Conservation (phyloP, 2,888 invertebrate genomes). For the Vannuccia rotundouncinata region DNA sequence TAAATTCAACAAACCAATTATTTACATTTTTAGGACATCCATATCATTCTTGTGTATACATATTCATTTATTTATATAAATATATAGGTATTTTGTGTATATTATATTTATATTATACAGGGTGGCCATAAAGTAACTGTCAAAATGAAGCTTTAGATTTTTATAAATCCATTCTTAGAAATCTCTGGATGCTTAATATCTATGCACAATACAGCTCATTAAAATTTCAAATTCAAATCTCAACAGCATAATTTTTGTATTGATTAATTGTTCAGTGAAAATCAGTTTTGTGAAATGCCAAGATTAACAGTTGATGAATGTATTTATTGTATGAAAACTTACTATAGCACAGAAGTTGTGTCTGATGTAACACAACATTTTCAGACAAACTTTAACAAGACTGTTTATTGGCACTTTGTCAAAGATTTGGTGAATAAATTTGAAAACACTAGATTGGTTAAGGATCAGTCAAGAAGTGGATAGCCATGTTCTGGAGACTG, state of each 20-base stretch:
- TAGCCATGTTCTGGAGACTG: conserved; percentile 12
- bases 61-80: no score
- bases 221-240: not conserved
- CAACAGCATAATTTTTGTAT: conserved; percentile 21
- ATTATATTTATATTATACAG: no score
- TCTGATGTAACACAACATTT: conserved; percentile 3
- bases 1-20: no score
- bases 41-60: no score
- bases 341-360: conserved; percentile 24
- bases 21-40: no score
- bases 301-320: conserved; percentile 21
- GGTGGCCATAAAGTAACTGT: no score
- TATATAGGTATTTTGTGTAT: no score
- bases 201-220: not conserved
- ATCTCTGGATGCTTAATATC: not conserved
- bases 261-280: conserved; percentile 24
- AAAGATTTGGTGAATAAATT: conserved; percentile 19
- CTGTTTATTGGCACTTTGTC: conserved; percentile 5
- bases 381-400: conserved; percentile 13
- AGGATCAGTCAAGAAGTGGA: conserved; percentile 24
- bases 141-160: not conserved
- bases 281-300: conserved; percentile 12
- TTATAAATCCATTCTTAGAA: no score
- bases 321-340: conserved; percentile 19
- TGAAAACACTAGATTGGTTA: conserved; percentile 20